A percentile compares a stretch with the other conserved stretches of the same genome.
Evolutionary conservation across 2,888 invertebrate species (phyloP).

Genomic region (Latrodectus hesperus): DNA sequence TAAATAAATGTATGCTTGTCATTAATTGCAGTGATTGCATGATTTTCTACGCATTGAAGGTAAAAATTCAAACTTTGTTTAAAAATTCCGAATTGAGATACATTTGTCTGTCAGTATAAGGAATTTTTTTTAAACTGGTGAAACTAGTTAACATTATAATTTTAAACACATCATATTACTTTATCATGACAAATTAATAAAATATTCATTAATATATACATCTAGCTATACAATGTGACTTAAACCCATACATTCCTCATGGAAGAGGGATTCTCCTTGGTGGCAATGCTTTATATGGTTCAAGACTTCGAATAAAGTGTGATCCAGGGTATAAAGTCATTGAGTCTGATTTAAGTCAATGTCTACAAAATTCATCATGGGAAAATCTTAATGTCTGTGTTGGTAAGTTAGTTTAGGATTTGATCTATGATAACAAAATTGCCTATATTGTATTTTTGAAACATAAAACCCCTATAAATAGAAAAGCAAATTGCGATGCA

Average conservation of each 20-base stretch:
- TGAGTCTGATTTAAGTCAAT: conserved; percentile 9
- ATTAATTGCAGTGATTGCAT: too few species aligned
- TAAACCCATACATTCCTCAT: conserved; percentile 35
- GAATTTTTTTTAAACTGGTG: background rate
- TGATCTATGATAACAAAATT: background rate
- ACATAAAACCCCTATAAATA: too few species aligned
- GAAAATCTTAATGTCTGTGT: conserved; percentile 48
- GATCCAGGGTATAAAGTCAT: conserved; percentile 27
- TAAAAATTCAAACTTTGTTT: background rate
- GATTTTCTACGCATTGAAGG: background rate
- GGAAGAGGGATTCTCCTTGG: conserved; percentile 19
- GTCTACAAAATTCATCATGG: conserved; percentile 36
- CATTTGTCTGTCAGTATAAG: background rate
- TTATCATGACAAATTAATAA: background rate
- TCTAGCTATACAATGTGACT: conserved; percentile 43
- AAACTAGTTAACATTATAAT: background rate
- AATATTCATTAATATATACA: conserved; percentile 2
- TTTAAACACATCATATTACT: background rate
- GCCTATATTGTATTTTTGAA: too few species aligned
- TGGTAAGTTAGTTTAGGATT: conserved; percentile 19
- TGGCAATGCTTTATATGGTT: conserved; percentile 9
- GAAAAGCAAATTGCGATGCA: too few species aligned
- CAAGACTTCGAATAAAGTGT: conserved; percentile 35
- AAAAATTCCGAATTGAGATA: background rate
- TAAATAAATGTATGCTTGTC: too few species aligned